Evolutionary conservation across 2,797 vertebrate genomes (phyloP), one percentile per base, ranked within the genome.

Genomic region (Novumbra hubbsi): DNA sequence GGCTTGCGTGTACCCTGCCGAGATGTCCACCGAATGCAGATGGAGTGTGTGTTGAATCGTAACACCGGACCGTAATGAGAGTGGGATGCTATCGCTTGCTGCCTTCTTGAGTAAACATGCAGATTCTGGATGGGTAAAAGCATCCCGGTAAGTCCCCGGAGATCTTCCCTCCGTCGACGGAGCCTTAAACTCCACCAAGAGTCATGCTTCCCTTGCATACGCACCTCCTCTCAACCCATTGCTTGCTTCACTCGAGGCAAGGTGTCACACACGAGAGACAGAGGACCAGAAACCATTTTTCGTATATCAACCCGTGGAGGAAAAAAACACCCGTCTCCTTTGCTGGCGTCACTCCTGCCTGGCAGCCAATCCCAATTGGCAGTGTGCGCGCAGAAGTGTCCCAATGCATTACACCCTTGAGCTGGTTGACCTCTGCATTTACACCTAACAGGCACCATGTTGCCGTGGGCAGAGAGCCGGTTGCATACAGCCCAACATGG

Each of bases 41-140:
- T 12, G 14, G 11, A 12, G 0, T 80, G 81, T 87, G 89, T 88
- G 86, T 81, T 70, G 91, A 92, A 93, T 92, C 77, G 80, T 84
- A 92, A 93, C 86, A 86, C 81, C 82, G 81, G 83, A 77, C 83
- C 89, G 75, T 86, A 88, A 92, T 84, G 79, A 88, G 86, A 89
- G 86, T 88, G 87, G 79, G 85, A 87, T 87, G 86, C 80, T 80
- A 83, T 81, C 85, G 85, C 80, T 79, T 74, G 72, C 77, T 82
- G 66, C 80, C 74, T 71, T 74, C 80, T 74, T 38, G 7, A 76
- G 83, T 80, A 84, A 85, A 84, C 55, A 89, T 84, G 82, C 80
- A 86, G 77, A 87, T 88, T 88, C 75, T 57, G 78, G n/a, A 88
- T 84, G 77, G 80, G 49, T 67, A n/a, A 86, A 88, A 85, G 48